Evolutionary conservation across 2,888 invertebrate genomes (phyloP), one percentile per base, ranked within the genome.

Genomic region (Coelopa pilipes): DNA sequence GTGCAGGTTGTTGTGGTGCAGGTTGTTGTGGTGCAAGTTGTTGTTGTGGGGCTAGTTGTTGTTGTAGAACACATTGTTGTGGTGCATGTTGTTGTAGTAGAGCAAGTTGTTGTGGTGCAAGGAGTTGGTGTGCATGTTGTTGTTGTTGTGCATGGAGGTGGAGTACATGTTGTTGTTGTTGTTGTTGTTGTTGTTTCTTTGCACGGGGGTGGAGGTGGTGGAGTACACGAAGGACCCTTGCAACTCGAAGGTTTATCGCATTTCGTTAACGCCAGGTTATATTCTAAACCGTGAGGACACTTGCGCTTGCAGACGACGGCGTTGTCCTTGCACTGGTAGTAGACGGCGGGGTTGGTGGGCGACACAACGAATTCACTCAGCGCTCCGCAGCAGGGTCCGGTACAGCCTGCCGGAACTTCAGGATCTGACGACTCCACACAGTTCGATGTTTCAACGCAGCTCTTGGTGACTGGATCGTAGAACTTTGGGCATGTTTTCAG

Each of bases 401-500:
- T 65, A 15, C 79, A 78, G 7, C 47, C 75, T 13, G 55, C 70
- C 0, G 70, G 72, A 9, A n/a, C 3, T 9, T 19, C 46, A 0
- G 19, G 1, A 4, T 62, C 69, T 17, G 45, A 55, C 60, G 50
- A 12, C 21, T 82, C 82, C 47, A 82, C 68, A 74, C 86, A 86
- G 2, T 81, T 81, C 15, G 71, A 65, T 47, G 34, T 45, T 5
- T 59, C 78, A 0, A 84, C 83, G 76, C 86, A 86, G 1, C 65
- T 77, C 34, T 80, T 80, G 5, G 75, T 75, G 50, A 72, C 65
- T 5, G 79, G 72, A 75, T 86, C 85, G 78, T 78, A 86, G 4
- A 77, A 80, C 0, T 72, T 74, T 5, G 82, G 76, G 49, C 86
- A 86, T 0, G 72, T 74, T 59, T 68, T 78, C 24, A 82, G 66